Evolutionary conservation across 1,140 invertebrate genomes (phyloP).

Genomic region (Thaumetopoea pityocampa): DNA sequence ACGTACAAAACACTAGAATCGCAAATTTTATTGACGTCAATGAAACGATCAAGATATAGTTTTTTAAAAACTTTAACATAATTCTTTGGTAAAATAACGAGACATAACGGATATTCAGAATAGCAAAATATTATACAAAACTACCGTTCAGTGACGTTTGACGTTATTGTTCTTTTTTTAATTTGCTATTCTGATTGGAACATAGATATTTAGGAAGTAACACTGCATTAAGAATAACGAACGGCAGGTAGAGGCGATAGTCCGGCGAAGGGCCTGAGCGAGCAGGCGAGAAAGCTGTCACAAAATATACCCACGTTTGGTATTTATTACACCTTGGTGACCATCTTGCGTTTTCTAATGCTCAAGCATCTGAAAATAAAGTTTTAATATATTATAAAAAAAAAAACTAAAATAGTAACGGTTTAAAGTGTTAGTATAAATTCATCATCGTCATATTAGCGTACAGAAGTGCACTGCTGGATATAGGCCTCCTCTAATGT

Average conservation of each 20-base stretch:
- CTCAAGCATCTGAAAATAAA: conserved; percentile 51
- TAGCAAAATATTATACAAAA: conserved; percentile 7
- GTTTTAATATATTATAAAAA: too few species aligned
- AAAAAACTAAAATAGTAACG: neutral
- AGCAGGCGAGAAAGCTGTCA: conserved; percentile 12
- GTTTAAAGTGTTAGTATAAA: neutral
- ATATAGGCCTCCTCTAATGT: too few species aligned
- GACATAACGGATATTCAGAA: neutral
- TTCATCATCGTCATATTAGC: too few species aligned
- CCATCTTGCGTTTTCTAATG: conserved; percentile 54
- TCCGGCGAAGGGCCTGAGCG: conserved; percentile 12
- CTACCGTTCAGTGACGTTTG: too few species aligned
- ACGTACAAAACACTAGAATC: conserved; percentile 6
- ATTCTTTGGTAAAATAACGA: too few species aligned
- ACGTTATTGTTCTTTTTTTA: too few species aligned
- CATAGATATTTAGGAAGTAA: too few species aligned
- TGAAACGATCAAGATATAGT: too few species aligned
- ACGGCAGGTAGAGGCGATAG: conserved; percentile 13
- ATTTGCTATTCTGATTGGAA: too few species aligned
- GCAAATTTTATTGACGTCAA: too few species aligned
- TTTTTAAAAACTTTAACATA: too few species aligned
- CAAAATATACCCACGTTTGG: conserved; percentile 4
- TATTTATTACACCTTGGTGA: conserved; percentile 67
- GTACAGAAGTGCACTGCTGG: neutral
- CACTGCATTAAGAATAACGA: too few species aligned